Evolutionary conservation across 2,888 invertebrate species (phyloP).

Genomic region (Sussaba pulchella): DNA sequence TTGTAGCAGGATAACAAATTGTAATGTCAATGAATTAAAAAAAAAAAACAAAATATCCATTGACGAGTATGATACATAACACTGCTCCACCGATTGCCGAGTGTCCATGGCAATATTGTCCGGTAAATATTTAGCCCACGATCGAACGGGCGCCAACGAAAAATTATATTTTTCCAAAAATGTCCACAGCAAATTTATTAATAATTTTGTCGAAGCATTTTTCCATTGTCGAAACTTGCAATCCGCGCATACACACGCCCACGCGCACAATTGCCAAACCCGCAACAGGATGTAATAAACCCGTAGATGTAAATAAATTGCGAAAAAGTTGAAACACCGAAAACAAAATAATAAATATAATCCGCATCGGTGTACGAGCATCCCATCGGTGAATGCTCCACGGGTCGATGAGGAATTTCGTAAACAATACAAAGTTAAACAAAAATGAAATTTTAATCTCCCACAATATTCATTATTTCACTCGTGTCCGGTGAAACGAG

Average conservation of each 20-base stretch:
- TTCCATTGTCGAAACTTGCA: neutral
- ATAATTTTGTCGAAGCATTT: slow-evolving; percentile 8
- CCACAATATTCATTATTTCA: slow-evolving; percentile 13
- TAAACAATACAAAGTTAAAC: slow-evolving; percentile 1
- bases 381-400: neutral
- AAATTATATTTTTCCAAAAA: slow-evolving; percentile 17
- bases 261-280: neutral
- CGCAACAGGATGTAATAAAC: neutral
- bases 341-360: slow-evolving; percentile 7
- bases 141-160: neutral
- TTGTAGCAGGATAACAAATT: neutral
- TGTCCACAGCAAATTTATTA: neutral
- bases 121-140: slow-evolving; percentile 4
- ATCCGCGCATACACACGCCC: too few relatives aligned
- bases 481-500: neutral
- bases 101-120: neutral
- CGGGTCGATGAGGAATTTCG: neutral
- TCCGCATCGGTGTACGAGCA: too few relatives aligned
- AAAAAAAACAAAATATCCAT: neutral
- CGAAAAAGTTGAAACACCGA: neutral
- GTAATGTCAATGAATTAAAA: neutral
- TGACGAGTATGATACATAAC: neutral
- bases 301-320: neutral
- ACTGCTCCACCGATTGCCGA: neutral
- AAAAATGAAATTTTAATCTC: neutral